These are phyloP conservation scores for Cotesia chilonis DNA, from an alignment of 1,140 invertebrate genomes.

Conservation along the genomic window DNA sequence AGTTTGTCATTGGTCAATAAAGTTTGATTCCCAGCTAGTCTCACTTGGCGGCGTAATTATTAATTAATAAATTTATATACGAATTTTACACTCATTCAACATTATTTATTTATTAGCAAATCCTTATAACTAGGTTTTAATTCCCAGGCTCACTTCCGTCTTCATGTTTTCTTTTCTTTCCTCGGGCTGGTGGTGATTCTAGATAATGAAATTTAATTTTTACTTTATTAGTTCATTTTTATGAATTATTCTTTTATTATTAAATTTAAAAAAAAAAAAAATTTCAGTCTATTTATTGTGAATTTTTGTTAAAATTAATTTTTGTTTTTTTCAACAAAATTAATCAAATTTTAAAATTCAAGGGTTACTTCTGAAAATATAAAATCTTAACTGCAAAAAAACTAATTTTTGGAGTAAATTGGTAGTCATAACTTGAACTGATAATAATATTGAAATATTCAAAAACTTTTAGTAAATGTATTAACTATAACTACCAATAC, in stretches of 20 bases:
- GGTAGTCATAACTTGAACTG: too few relatives aligned
- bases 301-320: too few relatives aligned
- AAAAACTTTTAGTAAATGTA: too few relatives aligned
- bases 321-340: too few relatives aligned
- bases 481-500: too few relatives aligned
- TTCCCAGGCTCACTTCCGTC: slow-evolving; percentile 64
- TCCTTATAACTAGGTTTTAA: slow-evolving; percentile 50
- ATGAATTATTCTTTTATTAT: too few relatives aligned
- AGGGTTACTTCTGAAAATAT: too few relatives aligned
- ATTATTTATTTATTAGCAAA: slow-evolving; percentile 51
- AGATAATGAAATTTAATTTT: slow-evolving; percentile 43
- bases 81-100: slow-evolving; percentile 64
- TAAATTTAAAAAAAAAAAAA: slow-evolving; percentile 12
- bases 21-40: slow-evolving; percentile 65
- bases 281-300: not conserved
- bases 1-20: slow-evolving; percentile 65
- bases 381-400: too few relatives aligned
- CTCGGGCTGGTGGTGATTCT: slow-evolving; percentile 68
- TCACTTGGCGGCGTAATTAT: slow-evolving; percentile 62
- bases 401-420: too few relatives aligned
- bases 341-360: too few relatives aligned
- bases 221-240: slow-evolving; percentile 24
- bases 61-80: slow-evolving; percentile 60
- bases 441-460: too few relatives aligned
- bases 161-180: slow-evolving; percentile 79